Percentiles rank a stretch among this genome's conserved stretches.
Evolutionary conservation across 2,113 vertebrate species (phyloP).

Genomic region (Marmota flaviventris): DNA sequence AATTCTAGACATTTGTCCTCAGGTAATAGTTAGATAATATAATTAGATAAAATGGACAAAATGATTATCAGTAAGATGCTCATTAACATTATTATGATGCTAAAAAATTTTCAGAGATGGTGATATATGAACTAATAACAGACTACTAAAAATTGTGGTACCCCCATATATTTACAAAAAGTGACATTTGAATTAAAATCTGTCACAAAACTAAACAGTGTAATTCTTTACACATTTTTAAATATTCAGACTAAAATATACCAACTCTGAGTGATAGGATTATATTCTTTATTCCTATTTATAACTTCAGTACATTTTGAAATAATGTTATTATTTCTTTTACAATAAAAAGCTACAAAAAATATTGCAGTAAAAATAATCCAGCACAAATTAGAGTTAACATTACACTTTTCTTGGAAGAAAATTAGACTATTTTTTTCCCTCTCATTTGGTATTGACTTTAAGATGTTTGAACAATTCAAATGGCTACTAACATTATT

Average conservation of each 20-base stretch:
- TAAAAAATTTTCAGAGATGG: neutral
- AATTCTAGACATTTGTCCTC: neutral
- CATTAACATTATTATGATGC: neutral
- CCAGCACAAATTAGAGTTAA: neutral
- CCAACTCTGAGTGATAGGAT: neutral
- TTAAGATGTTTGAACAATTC: neutral
- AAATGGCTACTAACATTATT: neutral
- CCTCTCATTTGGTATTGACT: neutral
- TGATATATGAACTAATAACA: neutral
- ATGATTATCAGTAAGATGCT: neutral
- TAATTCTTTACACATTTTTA: slow-evolving; percentile 18
- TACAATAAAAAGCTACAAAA: neutral
- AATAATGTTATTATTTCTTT: neutral
- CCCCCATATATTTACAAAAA: neutral
- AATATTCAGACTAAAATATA: slow-evolving; percentile 32
- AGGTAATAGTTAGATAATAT: neutral
- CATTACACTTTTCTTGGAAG: neutral
- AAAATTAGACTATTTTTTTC: neutral
- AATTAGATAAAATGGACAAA: neutral
- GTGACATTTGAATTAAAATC: neutral
- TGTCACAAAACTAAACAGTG: neutral
- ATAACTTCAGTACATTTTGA: neutral
- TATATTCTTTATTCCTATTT: neutral
- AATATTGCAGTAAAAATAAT: neutral
- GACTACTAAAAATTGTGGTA: neutral